These are phyloP conservation scores for Phoenicopterus ruber DNA, from an alignment of 2,113 vertebrate genomes.

Conservation along the genomic window DNA sequence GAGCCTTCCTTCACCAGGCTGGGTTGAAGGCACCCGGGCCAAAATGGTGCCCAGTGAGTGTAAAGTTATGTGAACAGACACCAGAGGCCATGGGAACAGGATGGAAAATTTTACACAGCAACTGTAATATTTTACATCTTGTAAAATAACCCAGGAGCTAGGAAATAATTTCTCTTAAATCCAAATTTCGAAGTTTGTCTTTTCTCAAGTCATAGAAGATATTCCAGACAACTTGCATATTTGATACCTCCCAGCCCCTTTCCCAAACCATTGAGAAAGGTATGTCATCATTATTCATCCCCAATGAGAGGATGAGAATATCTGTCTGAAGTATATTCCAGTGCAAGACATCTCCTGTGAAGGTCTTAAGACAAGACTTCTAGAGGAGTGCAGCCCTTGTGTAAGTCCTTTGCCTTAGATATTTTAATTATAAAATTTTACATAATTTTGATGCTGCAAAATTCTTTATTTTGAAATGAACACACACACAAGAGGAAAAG, in stretches of 20 bases:
- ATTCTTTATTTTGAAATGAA: constrained; percentile 31
- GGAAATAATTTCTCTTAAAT: background rate
- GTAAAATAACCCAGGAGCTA: background rate
- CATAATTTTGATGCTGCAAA: constrained; percentile 22
- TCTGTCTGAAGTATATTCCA: background rate
- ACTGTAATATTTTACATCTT: background rate
- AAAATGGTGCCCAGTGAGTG: background rate
- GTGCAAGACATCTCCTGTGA: background rate
- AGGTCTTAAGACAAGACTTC: background rate
- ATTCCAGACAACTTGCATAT: background rate
- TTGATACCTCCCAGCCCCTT: background rate
- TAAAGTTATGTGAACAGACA: background rate
- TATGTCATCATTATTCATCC: background rate
- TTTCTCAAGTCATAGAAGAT: constrained; percentile 34
- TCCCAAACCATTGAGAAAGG: background rate
- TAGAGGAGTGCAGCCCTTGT: background rate
- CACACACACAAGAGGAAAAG: background rate
- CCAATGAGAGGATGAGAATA: background rate
- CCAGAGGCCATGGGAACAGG: background rate
- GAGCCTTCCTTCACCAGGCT: background rate
- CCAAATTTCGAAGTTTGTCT: constrained; percentile 26
- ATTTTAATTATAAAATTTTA: background rate
- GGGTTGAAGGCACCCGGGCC: background rate
- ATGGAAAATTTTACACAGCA: background rate
- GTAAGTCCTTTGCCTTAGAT: background rate